Evolutionary conservation across 2,888 invertebrate genomes (phyloP), one percentile per base, ranked within the genome.

Genomic region (Mythimna ferrago): DNA sequence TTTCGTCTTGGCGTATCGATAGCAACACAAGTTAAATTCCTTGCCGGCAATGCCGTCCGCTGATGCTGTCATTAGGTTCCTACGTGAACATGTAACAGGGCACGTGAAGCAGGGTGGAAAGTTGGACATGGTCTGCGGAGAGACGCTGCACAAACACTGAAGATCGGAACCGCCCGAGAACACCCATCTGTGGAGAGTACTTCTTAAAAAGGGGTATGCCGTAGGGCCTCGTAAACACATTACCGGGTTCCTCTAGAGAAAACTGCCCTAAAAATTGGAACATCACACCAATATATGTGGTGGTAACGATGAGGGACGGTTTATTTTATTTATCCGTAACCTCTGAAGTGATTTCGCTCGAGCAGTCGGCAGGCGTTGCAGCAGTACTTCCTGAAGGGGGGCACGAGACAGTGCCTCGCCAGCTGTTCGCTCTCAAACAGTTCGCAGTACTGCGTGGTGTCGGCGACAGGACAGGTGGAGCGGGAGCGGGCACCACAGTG

Each of bases 361-460:
- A 91, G 85, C 38, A 88, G 86, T 64, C 89, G 89, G 75, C 97
- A 97, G 1, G 97, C 93, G 84, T 96, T 96, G 86, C 97, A 97
- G 86, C 97, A 97, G 67, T 97, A 93, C 80, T 94, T 95, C 77
- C 96, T 96, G 83, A 97, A 97, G 0, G 95, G 96, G 0, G 97
- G 95, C 48, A 97, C 91, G 0, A 92, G 90, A 86, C 97, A 97
- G 91, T 97, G 97, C 16, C 95, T 90, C n/a, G 88, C 91, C 0
- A 97, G 89, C 48, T 94, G 91, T 4, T 94, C 94, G 1, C 77
- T 32, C 57, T 91, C 91, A 76, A 95, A 94, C 5, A 96, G 90
- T 53, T 94, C 93, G 89, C 97, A 97, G 90, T 96, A 96, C 78
- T 95, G 93, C 6, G 95, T 94, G 72, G 91, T 92, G 87, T 97